Evolutionary conservation across 2,113 vertebrate species (phyloP).

Genomic region (Holacanthus passer): DNA sequence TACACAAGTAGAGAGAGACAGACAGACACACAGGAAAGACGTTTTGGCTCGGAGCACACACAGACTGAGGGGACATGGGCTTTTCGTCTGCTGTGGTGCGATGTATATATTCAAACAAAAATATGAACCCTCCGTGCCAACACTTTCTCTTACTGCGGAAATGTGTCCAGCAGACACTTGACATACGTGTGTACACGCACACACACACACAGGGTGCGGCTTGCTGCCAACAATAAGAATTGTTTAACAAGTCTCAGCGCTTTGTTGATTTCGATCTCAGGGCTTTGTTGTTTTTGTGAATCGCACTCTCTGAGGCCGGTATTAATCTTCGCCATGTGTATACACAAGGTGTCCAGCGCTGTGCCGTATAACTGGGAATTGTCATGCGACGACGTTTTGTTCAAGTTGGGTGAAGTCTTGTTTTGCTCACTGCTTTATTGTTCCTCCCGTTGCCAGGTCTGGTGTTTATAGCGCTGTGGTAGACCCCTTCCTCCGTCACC

Average conservation of each 20-base stretch:
- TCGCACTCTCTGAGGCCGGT: conserved; percentile 59
- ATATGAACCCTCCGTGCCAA: conserved; percentile 57
- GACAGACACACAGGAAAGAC: conserved; percentile 49
- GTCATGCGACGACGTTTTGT: conserved; percentile 74
- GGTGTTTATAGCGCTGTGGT: conserved; percentile 58
- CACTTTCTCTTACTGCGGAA: conserved; percentile 59
- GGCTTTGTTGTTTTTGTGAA: conserved; percentile 79
- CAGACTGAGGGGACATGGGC: conserved; percentile 26
- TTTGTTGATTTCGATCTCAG: conserved; percentile 74
- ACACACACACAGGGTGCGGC: conserved; percentile 46
- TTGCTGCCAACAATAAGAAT: conserved; percentile 74
- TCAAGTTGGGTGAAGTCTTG: conserved; percentile 60
- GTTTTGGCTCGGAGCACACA: conserved; percentile 32
- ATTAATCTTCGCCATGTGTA: conserved; percentile 78
- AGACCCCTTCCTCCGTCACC: conserved; percentile 41
- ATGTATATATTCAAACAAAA: conserved; percentile 68
- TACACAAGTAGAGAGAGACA: conserved; percentile 18
- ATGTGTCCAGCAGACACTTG: conserved; percentile 63
- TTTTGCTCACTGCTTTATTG: conserved; percentile 63
- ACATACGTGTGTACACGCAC: conserved; percentile 35
- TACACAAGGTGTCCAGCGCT: conserved; percentile 72
- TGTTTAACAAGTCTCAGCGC: conserved; percentile 76
- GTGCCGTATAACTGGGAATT: conserved; percentile 67
- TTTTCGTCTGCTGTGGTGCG: conserved; percentile 43
- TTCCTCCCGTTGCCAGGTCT: conserved; percentile 52